Evolutionary conservation across 1,140 invertebrate species (phyloP), one percentile per base, ranked within the genome.

Genomic region (Eueides isabella): DNA sequence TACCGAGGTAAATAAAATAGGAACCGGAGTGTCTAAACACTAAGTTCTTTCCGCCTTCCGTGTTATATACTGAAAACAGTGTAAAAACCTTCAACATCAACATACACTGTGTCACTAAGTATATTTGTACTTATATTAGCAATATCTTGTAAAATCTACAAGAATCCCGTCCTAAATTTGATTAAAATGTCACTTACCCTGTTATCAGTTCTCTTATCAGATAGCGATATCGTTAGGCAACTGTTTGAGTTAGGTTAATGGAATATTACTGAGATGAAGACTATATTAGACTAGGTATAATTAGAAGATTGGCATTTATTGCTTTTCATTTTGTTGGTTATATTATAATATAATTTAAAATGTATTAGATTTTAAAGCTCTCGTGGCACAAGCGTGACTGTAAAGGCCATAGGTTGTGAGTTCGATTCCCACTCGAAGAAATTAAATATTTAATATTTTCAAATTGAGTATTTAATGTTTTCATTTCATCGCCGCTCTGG

Each of bases 91-190:
- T n/a, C n/a, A 33, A 33, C 7, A 2, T 11, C 31, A 11, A 33
- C 31, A 2, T 33, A 33, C 11, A 33, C 11, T 33, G 31, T 11
- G 31, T 31, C 30, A 31, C 30, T 31, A 31, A 35, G 35, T 19
- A 44, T 44, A 44, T 44, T 44, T 44, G 41, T n/a, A 44, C 7
- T 44, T 19, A 55, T 9, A 4, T 26, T 55, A 55, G 3, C 4
- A 23, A 55, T 55, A 55, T 55, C 48, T 55, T 12, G 48, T 55
- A 55, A 55, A 55, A 55, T 26, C 48, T 23, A 55, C 48, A 55
- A 23, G 48, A 55, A 23, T 55, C 23, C 48, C 48, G 48, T 55
- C 48, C 48, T 55, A 55, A 55, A 55, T 55, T 55, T 19, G 48
- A 55, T 55, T 55, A 55, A 11, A 55, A 26, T 55, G 48, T 55